A percentile compares a stretch with the other conserved stretches of the same genome.
Conservation (phyloP, 2,113 vertebrate species). For the Loxodonta africana region DNA sequence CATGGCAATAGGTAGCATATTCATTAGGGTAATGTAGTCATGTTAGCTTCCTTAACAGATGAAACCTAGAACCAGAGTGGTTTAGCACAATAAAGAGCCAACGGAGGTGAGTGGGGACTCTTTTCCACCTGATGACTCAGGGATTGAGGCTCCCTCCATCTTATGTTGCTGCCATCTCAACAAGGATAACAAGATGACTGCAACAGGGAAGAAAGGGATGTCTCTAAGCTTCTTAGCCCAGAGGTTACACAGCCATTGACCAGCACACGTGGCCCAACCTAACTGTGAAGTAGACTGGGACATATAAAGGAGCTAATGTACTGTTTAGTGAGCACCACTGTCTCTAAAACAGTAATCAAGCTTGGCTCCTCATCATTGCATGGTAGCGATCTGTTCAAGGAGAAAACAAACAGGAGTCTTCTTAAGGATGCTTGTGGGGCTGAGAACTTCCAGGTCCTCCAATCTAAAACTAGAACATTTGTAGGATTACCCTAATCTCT, state of each 20-base stretch:
- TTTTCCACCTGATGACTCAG: not conserved
- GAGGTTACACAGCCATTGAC: not conserved
- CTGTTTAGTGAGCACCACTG: not conserved
- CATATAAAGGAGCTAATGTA: not conserved
- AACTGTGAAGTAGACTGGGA: not conserved
- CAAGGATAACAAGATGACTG: not conserved
- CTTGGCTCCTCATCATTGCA: not conserved
- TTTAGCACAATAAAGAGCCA: not conserved
- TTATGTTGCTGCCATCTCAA: not conserved
- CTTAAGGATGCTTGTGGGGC: not conserved
- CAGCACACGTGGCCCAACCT: not conserved
- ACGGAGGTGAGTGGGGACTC: not conserved
- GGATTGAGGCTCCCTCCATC: not conserved
- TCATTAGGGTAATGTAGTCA: not conserved
- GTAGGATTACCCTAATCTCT: not conserved
- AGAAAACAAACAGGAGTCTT: not conserved
- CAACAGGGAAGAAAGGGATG: not conserved
- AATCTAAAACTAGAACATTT: not conserved
- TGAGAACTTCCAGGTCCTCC: not conserved
- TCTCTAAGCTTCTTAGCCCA: not conserved
- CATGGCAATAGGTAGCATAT: not conserved
- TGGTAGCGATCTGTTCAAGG: not conserved
- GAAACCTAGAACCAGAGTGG: not conserved
- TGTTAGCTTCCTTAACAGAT: not conserved
- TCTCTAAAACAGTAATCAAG: not conserved